Conservation (phyloP, 1,140 invertebrate genomes). For the Rhagoletis pomonella region DNA sequence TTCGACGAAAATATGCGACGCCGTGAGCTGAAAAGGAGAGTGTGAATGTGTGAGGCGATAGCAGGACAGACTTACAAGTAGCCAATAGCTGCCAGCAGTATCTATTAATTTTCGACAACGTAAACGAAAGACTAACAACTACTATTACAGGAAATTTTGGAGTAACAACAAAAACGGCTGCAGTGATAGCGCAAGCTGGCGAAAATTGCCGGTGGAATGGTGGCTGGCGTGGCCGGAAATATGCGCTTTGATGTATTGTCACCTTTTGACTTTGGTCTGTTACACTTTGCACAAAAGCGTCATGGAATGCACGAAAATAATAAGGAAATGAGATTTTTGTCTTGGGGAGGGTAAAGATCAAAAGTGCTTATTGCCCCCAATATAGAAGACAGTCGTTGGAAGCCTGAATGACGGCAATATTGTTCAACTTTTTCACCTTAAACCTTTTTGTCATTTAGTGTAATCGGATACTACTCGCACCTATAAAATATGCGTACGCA, state of each 20-base stretch:
- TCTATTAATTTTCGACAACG: conserved; percentile 9
- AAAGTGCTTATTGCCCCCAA: not conserved
- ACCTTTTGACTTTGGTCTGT: conserved; percentile 11
- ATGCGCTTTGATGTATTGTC: conserved; percentile 32
- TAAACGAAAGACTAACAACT: not conserved
- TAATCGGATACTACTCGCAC: not conserved
- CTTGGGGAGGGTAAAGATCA: not conserved
- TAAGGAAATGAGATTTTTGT: conserved; percentile 35
- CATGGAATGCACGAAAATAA: not conserved
- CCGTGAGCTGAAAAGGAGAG: not conserved
- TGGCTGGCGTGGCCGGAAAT: not conserved
- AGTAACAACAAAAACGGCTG: not conserved
- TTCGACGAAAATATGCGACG: not conserved
- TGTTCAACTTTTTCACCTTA: not conserved
- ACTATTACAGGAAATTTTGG: not conserved
- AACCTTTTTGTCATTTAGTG: not conserved
- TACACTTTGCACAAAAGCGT: conserved; percentile 19
- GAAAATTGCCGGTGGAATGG: not conserved
- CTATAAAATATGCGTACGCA: too few relatives aligned
- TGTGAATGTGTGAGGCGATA: not conserved
- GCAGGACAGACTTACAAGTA: not conserved
- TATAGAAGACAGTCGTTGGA: not conserved
- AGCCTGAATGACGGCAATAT: not conserved
- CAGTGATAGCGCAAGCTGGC: not conserved
- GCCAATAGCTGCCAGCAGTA: conserved; percentile 1